phyloP scores from a whole-genome alignment of 2,113 vertebrate species.

The Sapayoa aenigma region DNA sequence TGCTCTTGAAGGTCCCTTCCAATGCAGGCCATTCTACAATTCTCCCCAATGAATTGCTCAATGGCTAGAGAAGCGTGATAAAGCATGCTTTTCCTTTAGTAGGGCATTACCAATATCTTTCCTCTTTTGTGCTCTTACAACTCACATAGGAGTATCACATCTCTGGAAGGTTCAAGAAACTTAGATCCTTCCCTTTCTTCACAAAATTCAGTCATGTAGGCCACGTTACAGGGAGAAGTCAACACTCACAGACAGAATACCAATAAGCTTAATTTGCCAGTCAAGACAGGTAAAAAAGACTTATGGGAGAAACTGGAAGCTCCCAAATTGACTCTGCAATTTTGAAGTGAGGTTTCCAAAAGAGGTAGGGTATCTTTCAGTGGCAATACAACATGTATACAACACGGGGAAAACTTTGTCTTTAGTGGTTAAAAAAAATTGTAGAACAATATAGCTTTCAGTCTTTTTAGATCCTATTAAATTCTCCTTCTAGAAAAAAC shows the following conservation, averaged over 20 bases:
- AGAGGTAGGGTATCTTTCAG: not conserved
- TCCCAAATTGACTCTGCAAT: not conserved
- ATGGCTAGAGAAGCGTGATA: not conserved
- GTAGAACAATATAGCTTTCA: not conserved
- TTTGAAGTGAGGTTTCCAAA: not conserved
- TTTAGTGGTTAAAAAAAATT: not conserved
- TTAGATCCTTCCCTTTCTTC: not conserved
- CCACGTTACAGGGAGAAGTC: not conserved
- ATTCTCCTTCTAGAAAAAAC: not conserved
- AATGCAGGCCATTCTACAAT: not conserved
- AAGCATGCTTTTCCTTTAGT: not conserved
- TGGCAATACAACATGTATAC: not conserved
- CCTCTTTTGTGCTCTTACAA: not conserved
- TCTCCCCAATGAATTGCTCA: not conserved
- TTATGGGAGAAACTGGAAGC: not conserved
- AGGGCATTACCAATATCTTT: not conserved
- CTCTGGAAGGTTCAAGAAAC: not conserved
- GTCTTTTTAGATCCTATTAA: not conserved
- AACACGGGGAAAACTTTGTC: not conserved
- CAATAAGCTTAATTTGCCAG: not conserved
- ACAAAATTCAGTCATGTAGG: not conserved
- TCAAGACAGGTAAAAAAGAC: not conserved
- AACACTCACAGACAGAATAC: not conserved
- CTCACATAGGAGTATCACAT: not conserved
- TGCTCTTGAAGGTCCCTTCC: not conserved